A percentile compares a stretch with the other conserved stretches of the same genome.
Evolutionary conservation across 2,888 invertebrate species (phyloP).

Genomic region (Lomographa bimaculata): DNA sequence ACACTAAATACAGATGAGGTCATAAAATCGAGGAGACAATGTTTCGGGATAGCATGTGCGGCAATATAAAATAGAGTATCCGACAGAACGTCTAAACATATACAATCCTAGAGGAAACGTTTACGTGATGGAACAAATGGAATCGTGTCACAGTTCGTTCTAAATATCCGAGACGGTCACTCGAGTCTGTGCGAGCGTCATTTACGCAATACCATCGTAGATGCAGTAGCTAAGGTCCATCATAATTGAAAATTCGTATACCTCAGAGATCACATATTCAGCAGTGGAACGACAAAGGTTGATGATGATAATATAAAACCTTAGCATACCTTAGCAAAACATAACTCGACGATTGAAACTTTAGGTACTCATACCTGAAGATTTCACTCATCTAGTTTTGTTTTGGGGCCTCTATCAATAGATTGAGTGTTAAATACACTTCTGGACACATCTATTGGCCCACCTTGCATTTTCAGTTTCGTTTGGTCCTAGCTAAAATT

Average conservation of each 20-base stretch:
- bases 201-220: conserved; percentile 17
- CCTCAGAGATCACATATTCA: too few species aligned
- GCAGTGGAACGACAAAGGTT: too few species aligned
- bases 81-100: conserved; percentile 44
- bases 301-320: too few species aligned
- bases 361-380: too few species aligned
- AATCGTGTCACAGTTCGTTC: conserved; percentile 56
- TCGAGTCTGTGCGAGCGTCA: conserved; percentile 41
- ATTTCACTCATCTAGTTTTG: too few species aligned
- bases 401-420: too few species aligned
- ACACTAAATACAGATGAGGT: conserved; percentile 37
- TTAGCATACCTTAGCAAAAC: too few species aligned
- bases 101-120: conserved; percentile 47
- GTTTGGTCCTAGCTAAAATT: too few species aligned
- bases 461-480: too few species aligned
- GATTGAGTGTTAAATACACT: too few species aligned
- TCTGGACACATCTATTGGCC: too few species aligned
- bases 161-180: conserved; percentile 50
- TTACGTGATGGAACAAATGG: conserved; percentile 54
- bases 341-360: too few species aligned
- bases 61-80: conserved; percentile 40
- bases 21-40: conserved; percentile 45
- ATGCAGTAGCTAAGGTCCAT: conserved; percentile 12
- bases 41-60: conserved; percentile 36
- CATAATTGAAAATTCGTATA: conserved; percentile 5